Base-by-base conservation (phyloP, 1,140 invertebrate species). In the Probaryconus sp. region DNA sequence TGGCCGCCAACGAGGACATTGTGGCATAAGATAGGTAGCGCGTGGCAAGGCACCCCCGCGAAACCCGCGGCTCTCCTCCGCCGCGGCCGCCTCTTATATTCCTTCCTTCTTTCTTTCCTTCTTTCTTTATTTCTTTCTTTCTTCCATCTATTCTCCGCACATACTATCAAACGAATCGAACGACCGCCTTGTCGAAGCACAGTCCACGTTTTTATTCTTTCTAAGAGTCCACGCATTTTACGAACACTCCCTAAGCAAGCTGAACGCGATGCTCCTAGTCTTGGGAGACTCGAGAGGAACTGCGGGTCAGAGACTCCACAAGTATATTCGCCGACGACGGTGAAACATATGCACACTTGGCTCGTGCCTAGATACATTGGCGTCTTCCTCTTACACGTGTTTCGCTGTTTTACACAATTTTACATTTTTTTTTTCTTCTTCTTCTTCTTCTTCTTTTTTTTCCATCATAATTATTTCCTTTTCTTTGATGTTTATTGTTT, bases 331-430 rank as follows among this genome's bases (percentile, higher is more conserved):
- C 79, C 75, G 69, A 61, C 70, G 64, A 55, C 64, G 60, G 37
- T 28, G 63, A 26, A 58, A 68, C 63, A 77, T 75, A 81, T 79
- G 77, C 78, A 79, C 21, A 3, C 78, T 76, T 83, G 83, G 83
- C 85, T 85, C 85, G 83, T 86, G 85, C 85, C 83, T 84, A 85
- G 82, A 85, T 82, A 69, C 82, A 82, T 79, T 77, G 77, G 78
- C 83, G 80, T 80, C 81, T 69, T 60, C 31, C 51, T 58, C 45
- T 5, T 61, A 40, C 72, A 69, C 53, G 51, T 68, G 53, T 47
- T 43, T 51, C 45, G 20, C 53, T 26, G 45, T 40, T 69, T 47
- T 69, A 56, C 43, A 38, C 50, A 58, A 33, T 50, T 56, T 67
- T 67, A 26, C 50, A 67, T 67, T 42, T 55, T 50, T 56, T 43